These are phyloP conservation scores for Shinisaurus crocodilurus DNA, from an alignment of 2,113 vertebrate species.

Conservation along the genomic window DNA sequence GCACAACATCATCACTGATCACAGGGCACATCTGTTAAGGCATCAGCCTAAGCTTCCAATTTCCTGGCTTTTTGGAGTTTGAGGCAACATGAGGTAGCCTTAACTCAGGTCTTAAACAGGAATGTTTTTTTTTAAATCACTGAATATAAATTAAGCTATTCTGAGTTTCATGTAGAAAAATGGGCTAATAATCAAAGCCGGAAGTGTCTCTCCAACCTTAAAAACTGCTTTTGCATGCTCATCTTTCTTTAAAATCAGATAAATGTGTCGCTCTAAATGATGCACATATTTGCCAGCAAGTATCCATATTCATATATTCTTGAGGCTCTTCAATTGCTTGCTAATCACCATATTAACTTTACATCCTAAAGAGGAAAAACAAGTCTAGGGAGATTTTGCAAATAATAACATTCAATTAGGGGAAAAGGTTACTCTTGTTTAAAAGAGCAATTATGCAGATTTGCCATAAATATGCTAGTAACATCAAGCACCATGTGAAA, in stretches of 20 bases:
- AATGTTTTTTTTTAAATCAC: too few species aligned
- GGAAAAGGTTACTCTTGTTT: conserved; percentile 54
- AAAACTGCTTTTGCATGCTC: neutral
- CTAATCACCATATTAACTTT: conserved; percentile 33
- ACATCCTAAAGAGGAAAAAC: conserved; percentile 31
- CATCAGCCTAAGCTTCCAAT: too few species aligned
- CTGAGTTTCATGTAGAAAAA: neutral
- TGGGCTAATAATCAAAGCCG: too few species aligned
- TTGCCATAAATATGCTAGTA: conserved; percentile 30
- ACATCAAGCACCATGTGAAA: conserved; percentile 41
- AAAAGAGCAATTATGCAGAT: conserved; percentile 54
- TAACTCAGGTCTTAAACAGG: too few species aligned
- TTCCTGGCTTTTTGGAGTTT: too few species aligned
- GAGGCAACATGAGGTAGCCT: too few species aligned
- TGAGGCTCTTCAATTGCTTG: conserved; percentile 6
- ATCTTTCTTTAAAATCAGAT: neutral
- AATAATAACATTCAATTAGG: conserved; percentile 56
- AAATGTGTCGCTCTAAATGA: neutral
- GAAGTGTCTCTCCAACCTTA: neutral
- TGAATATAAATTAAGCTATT: neutral
- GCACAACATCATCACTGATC: too few species aligned
- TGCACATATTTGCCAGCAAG: neutral
- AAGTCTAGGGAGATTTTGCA: conserved; percentile 45
- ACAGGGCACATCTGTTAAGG: too few species aligned
- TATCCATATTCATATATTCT: conserved; percentile 17